These are phyloP conservation scores for Himalopsyche kuldschensis DNA, from an alignment of 2,888 invertebrate species.

Conservation along the genomic window DNA sequence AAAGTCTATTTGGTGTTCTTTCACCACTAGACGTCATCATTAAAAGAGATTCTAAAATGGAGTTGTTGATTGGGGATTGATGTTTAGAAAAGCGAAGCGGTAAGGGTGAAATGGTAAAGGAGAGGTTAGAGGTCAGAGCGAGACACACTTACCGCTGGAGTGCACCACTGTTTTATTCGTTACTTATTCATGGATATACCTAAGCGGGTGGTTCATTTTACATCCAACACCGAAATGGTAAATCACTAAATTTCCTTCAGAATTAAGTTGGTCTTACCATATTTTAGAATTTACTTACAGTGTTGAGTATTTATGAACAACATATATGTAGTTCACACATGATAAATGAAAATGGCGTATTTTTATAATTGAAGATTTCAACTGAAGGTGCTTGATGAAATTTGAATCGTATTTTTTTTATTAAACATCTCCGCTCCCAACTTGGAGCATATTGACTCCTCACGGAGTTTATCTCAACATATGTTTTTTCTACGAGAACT, in stretches of 20 bases:
- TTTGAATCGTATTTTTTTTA: too few relatives aligned
- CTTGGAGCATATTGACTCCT: too few relatives aligned
- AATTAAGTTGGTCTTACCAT: neutral
- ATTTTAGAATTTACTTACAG: neutral
- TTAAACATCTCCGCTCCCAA: too few relatives aligned
- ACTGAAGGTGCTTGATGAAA: too few relatives aligned
- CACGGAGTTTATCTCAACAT: too few relatives aligned
- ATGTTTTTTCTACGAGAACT: too few relatives aligned
- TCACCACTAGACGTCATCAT: neutral
- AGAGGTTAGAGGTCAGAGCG: neutral
- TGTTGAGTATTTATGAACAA: neutral
- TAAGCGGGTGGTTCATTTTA: neutral
- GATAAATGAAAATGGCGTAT: too few relatives aligned
- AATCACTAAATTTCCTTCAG: neutral
- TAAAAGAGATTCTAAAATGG: neutral
- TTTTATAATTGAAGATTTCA: too few relatives aligned
- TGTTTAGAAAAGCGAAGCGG: neutral
- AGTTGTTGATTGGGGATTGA: neutral
- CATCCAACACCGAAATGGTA: neutral
- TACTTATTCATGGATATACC: conserved; percentile 3
- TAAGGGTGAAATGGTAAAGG: neutral
- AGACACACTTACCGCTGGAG: conserved; percentile 11
- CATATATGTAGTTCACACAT: too few relatives aligned
- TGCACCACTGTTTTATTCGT: conserved; percentile 9
- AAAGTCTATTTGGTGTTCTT: too few relatives aligned